Evolutionary conservation across 2,888 invertebrate genomes (phyloP), one percentile per base, ranked within the genome.

Genomic region (Plutella xylostella): DNA sequence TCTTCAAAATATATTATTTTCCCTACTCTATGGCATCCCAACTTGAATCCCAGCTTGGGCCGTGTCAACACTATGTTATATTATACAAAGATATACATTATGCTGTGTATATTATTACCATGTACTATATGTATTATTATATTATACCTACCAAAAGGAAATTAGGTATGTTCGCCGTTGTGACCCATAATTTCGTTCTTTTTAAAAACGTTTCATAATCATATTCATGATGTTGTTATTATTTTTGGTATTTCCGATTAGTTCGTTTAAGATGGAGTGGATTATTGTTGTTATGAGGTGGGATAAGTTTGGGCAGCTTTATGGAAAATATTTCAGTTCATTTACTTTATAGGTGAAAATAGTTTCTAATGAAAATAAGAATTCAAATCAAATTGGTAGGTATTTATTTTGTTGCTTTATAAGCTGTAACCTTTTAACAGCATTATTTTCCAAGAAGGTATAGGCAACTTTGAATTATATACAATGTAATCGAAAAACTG

Each of bases 71-170:
- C 39, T 39, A 14, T 39, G 39, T 39, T 39, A 14, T 41, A 41
- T 41, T 41, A 41, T 41, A 41, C 41, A 12, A 41, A 41, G 18
- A 28, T 41, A 41, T 41, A 41, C 31, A 41, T 41, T 41, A 30
- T 18, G 14, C 14, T 39, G 18, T 41, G 18, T 28, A 30, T 30
- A 39, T 39, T 39, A 39, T 39, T 22, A 22, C 17, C 15, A 39
- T 21, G n/a, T 39, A 39, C 21, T 19, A 20, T 38, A 21, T 14
- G 15, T 38, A 21, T n/a, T 31, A 33, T 14, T 33, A 33, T 31
- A 33, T 14, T 33, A 33, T 28, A 28, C 7, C 28, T 28, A 9
- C 7, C 11, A n/a, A n/a, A 28, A 9, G 28, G 28, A 28, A 28
- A 28, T 28, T 28, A 28, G 9, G 28, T n/a, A n/a, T 28, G 6